Conservation (phyloP, 2,113 vertebrate genomes). For the Syrmaticus mikado region DNA sequence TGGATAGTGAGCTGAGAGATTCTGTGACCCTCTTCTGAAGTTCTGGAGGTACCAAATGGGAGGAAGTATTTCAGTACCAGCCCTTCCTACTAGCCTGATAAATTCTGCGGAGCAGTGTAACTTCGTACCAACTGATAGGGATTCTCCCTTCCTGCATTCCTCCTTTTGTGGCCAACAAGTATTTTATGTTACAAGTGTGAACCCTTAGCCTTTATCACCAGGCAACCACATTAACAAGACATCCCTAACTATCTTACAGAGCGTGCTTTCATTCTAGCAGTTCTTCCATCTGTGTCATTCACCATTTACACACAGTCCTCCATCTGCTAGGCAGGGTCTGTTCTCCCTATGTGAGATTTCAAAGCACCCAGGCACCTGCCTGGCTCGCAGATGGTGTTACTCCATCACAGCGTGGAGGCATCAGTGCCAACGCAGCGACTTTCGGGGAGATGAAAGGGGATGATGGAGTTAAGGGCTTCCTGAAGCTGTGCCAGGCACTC, state of each 20-base stretch:
- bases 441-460: neutral
- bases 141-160: neutral
- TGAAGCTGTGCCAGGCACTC: neutral
- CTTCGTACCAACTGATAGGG: neutral
- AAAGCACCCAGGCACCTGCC: slow-evolving; percentile 40
- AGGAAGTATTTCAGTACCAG: neutral
- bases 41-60: neutral
- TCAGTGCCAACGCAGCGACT: neutral
- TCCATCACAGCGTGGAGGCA: neutral
- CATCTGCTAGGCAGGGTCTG: slow-evolving; percentile 41
- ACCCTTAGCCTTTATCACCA: slow-evolving; percentile 27
- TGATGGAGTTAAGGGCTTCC: neutral
- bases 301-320: neutral
- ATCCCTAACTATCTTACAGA: neutral
- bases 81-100: neutral
- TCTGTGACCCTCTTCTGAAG: neutral
- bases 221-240: neutral
- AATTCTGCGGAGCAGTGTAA: neutral
- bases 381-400: slow-evolving; percentile 34
- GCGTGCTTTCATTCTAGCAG: neutral
- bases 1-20: neutral
- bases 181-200: neutral
- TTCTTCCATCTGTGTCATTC: neutral
- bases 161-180: neutral
- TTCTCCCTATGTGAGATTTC: neutral